Evolutionary conservation across 2,888 invertebrate genomes (phyloP), one percentile per base, ranked within the genome.

Genomic region (Hyppa rectilinea): DNA sequence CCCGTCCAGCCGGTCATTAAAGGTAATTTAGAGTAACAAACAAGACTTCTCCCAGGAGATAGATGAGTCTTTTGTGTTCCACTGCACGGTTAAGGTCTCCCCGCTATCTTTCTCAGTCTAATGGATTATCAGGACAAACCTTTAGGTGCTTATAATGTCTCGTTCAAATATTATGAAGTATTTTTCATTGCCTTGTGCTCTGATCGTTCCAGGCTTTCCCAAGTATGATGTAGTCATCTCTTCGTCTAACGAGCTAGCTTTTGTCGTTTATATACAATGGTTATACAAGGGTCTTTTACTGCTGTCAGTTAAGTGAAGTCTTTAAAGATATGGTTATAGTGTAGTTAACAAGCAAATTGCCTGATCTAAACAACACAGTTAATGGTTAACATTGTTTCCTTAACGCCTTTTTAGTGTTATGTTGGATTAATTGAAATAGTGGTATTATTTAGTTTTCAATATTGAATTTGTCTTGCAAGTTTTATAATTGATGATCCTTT

Each of bases 251-350:
- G n/a, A 72, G 34, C 34, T 34, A 6, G 6, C 34, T 50, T 36
- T 43, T 60, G 31, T 23, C 20, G 29, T 73, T 61, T 72, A 23
- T 20, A 70, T 72, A 40, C 50, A 72, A 47, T 72, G 40, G 34
- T 50, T 70, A 70, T 34, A 38, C n/a, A n/a, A n/a, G n/a, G n/a
- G 23, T 36, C 2, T 45, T 70, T 53, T 70, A 68, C 45, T 38
- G 36, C 68, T 23, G 1, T 17, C 20, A 36, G 43, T 70, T 43
- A 29, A 49, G 34, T 60, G 6, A 71, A 58, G 23, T 49, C 59
- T 40, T 31, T 12, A n/a, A 31, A 59, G 12, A 69, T 20, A 59
- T 40, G 12, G 31, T 59, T n/a, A 60, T n/a, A 23, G 14, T 47
- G 20, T 10, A 38, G 47, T 47, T 49, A n/a, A 59, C 26, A 34